Evolutionary conservation across 2,113 vertebrate genomes (phyloP).

Genomic region (Gnathonemus longibarbis): DNA sequence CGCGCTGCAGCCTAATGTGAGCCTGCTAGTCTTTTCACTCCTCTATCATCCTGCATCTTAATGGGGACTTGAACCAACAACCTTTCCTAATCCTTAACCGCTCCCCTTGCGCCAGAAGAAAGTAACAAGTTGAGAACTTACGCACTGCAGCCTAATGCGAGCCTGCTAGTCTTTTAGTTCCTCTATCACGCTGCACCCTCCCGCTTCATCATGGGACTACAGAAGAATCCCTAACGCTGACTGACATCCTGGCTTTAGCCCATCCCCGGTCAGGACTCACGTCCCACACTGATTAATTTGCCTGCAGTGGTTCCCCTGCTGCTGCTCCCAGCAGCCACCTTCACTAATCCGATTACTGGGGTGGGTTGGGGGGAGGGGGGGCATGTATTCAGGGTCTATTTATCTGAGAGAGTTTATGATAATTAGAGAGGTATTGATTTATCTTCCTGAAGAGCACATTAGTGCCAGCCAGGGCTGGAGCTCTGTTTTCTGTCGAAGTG

Average conservation of each 20-base stretch:
- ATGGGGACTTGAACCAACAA: too few relatives aligned
- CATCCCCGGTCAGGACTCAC: constrained; percentile 34
- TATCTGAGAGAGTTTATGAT: constrained; percentile 28
- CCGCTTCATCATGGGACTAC: constrained; percentile 10
- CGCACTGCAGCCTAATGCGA: background rate
- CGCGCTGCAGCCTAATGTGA: background rate
- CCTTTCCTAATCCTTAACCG: too few relatives aligned
- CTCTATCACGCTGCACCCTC: background rate
- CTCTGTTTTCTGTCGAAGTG: constrained; percentile 11
- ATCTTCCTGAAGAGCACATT: constrained; percentile 10
- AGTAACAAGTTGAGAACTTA: background rate
- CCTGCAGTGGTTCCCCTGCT: constrained; percentile 36
- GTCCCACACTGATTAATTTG: constrained; percentile 51
- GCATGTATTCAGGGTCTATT: constrained; percentile 28
- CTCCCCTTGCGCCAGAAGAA: too few relatives aligned
- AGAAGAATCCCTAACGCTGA: constrained; percentile 32
- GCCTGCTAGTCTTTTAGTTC: background rate
- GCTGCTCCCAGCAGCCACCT: constrained; percentile 27
- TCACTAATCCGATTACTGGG: constrained; percentile 44
- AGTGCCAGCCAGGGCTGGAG: constrained; percentile 5
- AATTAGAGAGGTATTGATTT: constrained; percentile 30
- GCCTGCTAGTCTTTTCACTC: background rate
- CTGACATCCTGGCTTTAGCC: constrained; percentile 44
- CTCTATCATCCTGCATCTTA: background rate
- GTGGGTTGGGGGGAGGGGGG: constrained; percentile 12